Percentiles rank a stretch among this genome's conserved stretches.
These are phyloP conservation scores for Spheniscus humboldti DNA, from an alignment of 2,797 vertebrate genomes.

Conservation along the genomic window DNA sequence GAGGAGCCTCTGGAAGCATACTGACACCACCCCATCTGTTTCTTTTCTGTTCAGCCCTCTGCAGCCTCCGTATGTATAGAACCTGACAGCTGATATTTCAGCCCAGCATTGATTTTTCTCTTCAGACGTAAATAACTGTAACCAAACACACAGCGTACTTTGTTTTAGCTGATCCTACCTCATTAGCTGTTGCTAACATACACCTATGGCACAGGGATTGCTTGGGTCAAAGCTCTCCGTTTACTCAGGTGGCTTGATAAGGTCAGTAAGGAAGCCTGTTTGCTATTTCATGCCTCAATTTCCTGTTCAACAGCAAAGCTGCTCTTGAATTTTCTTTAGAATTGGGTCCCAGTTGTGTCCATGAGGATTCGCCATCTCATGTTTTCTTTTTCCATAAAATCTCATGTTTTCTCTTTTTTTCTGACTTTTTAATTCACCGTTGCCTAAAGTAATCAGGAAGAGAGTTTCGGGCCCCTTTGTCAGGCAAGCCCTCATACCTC, in stretches of 20 bases:
- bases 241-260: neutral
- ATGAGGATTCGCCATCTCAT: neutral
- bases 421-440: neutral
- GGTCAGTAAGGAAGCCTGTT: neutral
- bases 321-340: neutral
- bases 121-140: neutral
- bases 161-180: neutral
- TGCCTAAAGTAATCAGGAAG: neutral
- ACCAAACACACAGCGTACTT: neutral
- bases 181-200: neutral
- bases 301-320: neutral
- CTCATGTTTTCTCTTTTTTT: neutral
- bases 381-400: neutral
- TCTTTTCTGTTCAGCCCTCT: neutral
- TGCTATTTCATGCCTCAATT: neutral
- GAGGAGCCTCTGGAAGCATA: neutral
- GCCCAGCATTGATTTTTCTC: neutral
- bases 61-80: fast-evolving
- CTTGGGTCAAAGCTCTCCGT: neutral
- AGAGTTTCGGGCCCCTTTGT: neutral
- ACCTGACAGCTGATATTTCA: neutral
- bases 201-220: neutral
- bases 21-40: neutral
- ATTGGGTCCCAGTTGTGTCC: neutral
- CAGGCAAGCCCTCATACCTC: neutral